These are phyloP conservation scores for Caenorhabditis uteleia DNA, from an alignment of 2,888 invertebrate species.

Conservation along the genomic window DNA sequence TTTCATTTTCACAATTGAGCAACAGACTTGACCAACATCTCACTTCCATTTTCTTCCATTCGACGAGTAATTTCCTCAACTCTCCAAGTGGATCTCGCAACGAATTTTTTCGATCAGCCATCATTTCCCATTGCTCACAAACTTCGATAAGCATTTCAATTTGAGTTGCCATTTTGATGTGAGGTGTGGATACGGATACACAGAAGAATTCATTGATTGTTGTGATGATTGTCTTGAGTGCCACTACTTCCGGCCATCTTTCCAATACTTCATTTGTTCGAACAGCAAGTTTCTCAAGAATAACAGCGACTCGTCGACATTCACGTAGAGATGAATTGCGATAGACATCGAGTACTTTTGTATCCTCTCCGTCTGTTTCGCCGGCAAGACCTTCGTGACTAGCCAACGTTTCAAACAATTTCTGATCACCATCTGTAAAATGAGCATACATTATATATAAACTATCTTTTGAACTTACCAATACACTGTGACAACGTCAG, in stretches of 20 bases:
- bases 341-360: conserved; percentile 31
- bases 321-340: conserved; percentile 36
- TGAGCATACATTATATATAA: not conserved
- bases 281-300: conserved; percentile 33
- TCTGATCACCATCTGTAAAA: conserved; percentile 28
- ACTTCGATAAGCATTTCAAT: conserved; percentile 81
- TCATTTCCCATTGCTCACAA: conserved; percentile 66
- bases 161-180: conserved; percentile 87
- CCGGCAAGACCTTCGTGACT: conserved; percentile 22
- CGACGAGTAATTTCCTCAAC: conserved; percentile 83
- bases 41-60: conserved; percentile 80
- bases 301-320: conserved; percentile 35
- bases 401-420: conserved; percentile 22
- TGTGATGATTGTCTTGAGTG: conserved; percentile 49
- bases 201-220: conserved; percentile 50
- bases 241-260: conserved; percentile 55
- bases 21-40: conserved; percentile 60
- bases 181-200: conserved; percentile 76
- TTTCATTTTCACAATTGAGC: conserved; percentile 47
- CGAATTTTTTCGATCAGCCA: conserved; percentile 75
- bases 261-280: conserved; percentile 42
- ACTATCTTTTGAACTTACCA: conserved; percentile 8
- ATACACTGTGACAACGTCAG: conserved; percentile 10
- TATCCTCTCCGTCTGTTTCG: conserved; percentile 10
- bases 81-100: conserved; percentile 78